Conservation (phyloP, 1,140 invertebrate species). For the Drosophila saltans region DNA sequence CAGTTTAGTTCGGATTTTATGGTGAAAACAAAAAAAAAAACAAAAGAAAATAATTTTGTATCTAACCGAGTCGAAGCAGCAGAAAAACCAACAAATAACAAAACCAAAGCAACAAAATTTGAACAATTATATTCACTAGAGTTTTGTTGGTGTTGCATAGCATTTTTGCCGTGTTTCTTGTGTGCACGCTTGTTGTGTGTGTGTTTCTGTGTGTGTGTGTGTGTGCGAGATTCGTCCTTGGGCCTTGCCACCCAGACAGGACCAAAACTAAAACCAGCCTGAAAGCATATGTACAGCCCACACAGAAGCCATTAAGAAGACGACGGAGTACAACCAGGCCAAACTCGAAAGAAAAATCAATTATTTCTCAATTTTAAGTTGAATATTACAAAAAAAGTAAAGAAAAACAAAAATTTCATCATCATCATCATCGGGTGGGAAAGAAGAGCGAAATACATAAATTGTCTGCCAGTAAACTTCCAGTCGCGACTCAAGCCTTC, state of each 20-base stretch:
- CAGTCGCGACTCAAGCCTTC: conserved; percentile 37
- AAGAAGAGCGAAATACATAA: not conserved
- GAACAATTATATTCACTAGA: conserved; percentile 58
- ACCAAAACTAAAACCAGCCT: conserved; percentile 39
- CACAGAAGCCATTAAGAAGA: conserved; percentile 38
- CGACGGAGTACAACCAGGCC: conserved; percentile 14
- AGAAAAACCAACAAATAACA: conserved; percentile 38
- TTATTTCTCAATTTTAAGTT: conserved; percentile 5
- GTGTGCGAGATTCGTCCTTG: conserved; percentile 56
- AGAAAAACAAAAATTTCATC: not conserved
- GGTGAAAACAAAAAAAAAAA: conserved; percentile 5
- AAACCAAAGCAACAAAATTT: conserved; percentile 7
- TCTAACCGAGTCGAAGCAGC: conserved; percentile 52
- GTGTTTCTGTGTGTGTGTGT: conserved; percentile 23
- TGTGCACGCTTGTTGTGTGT: conserved; percentile 12
- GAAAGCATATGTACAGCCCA: conserved; percentile 47
- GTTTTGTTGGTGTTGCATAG: conserved; percentile 45
- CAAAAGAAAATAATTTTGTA: conserved; percentile 14
- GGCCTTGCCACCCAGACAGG: conserved; percentile 48
- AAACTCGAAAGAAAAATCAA: conserved; percentile 18
- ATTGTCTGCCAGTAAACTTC: not conserved
- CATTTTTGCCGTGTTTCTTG: conserved; percentile 17
- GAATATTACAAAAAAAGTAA: not conserved
- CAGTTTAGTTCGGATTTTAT: conserved; percentile 69
- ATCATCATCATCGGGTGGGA: not conserved